These are phyloP conservation scores for Cosmorhoe ocellata DNA, from an alignment of 2,888 invertebrate genomes.

Conservation along the genomic window DNA sequence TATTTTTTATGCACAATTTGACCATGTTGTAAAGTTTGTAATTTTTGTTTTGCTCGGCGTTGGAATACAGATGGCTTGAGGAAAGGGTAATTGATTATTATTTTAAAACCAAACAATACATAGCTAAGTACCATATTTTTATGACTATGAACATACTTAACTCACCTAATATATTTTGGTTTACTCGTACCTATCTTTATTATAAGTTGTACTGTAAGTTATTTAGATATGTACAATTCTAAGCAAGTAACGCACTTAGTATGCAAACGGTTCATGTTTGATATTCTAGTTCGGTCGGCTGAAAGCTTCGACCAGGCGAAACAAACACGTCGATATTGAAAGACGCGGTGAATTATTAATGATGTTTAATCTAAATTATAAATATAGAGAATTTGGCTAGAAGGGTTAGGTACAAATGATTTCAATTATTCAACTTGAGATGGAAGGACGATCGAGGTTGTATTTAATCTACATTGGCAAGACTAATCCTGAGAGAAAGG, in stretches of 20 bases:
- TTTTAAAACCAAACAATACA: background rate
- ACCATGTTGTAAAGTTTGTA: slow-evolving; percentile 37
- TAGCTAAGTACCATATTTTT: too few species aligned
- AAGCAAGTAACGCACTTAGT: slow-evolving; percentile 1
- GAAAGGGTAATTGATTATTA: slow-evolving; percentile 64
- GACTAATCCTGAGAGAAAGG: background rate
- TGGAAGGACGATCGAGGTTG: background rate
- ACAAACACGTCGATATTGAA: slow-evolving; percentile 16
- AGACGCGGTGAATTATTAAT: slow-evolving; percentile 16
- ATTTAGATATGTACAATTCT: background rate
- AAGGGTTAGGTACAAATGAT: background rate
- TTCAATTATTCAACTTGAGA: slow-evolving; percentile 1
- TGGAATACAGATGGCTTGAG: slow-evolving; percentile 76
- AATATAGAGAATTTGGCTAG: background rate
- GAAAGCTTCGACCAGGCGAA: slow-evolving; percentile 15
- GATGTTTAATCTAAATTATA: slow-evolving; percentile 3
- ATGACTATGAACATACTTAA: too few species aligned
- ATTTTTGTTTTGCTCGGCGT: slow-evolving; percentile 74
- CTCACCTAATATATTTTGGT: too few species aligned
- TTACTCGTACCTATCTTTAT: too few species aligned
- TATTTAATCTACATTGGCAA: background rate
- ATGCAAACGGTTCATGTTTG: slow-evolving; percentile 22
- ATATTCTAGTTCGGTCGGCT: slow-evolving; percentile 12
- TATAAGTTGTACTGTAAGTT: too few species aligned
- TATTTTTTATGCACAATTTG: slow-evolving; percentile 36